These are phyloP conservation scores for Penaeus indicus DNA, from an alignment of 1,140 invertebrate genomes.

Conservation along the genomic window DNA sequence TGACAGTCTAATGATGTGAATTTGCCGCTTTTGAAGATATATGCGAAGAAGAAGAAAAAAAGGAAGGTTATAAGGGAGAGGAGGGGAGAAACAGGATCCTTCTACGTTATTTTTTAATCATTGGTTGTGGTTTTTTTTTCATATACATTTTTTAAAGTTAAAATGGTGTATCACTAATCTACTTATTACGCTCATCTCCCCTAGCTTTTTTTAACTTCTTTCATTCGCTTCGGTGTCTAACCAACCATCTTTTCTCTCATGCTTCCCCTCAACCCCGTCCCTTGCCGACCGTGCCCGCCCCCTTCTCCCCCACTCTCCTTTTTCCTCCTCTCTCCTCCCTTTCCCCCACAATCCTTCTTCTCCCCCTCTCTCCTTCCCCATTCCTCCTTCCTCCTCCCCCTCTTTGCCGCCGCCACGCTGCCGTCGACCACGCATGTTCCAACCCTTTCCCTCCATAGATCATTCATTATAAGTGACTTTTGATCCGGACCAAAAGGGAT, in stretches of 20 bases:
- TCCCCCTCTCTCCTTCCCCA: neutral
- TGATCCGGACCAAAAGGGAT: constrained; percentile 61
- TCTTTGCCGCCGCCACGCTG: neutral
- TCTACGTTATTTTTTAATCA: neutral
- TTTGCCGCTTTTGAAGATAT: too few species aligned
- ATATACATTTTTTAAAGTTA: too few species aligned
- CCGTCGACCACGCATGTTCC: constrained; percentile 29
- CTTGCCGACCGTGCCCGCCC: neutral
- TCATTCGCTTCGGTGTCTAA: too few species aligned
- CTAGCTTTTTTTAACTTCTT: too few species aligned
- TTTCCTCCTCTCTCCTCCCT: neutral
- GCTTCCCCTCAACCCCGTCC: neutral
- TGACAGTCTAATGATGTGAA: too few species aligned
- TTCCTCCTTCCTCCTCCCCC: neutral
- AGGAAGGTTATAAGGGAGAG: too few species aligned
- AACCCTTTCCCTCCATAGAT: constrained; percentile 57
- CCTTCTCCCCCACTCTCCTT: neutral
- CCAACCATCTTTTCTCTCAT: neutral
- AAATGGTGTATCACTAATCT: too few species aligned
- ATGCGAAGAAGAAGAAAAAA: too few species aligned
- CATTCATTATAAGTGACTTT: constrained; percentile 64
- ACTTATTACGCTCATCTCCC: too few species aligned
- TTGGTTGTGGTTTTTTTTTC: neutral
- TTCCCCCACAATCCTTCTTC: neutral
- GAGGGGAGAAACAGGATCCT: neutral